These are phyloP conservation scores for Pelecanoides urinatrix DNA, from an alignment of 2,113 vertebrate species.

Conservation along the genomic window DNA sequence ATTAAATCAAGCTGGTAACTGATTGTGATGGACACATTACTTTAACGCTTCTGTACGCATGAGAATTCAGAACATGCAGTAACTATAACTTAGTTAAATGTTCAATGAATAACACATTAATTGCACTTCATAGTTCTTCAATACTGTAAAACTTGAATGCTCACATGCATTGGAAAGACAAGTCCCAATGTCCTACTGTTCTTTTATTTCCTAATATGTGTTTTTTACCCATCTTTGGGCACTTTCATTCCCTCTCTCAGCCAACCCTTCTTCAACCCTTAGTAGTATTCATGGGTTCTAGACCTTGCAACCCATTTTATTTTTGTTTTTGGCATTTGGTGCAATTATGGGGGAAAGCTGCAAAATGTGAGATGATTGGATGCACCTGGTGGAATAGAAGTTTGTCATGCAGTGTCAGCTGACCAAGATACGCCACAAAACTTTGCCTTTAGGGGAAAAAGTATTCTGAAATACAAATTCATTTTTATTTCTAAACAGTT, in stretches of 20 bases:
- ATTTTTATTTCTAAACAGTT: not conserved
- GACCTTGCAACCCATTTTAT: rapidly evolving
- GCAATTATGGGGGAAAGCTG: rapidly evolving
- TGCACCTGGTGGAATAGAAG: rapidly evolving
- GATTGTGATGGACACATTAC: not conserved
- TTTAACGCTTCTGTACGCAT: not conserved
- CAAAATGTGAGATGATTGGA: not conserved
- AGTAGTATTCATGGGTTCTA: not conserved
- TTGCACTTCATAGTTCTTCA: not conserved
- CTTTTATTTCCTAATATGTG: not conserved
- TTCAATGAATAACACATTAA: not conserved
- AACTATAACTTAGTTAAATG: not conserved
- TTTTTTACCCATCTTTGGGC: not conserved
- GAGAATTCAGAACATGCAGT: not conserved
- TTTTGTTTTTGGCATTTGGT: not conserved
- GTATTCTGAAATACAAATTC: not conserved
- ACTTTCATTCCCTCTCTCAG: not conserved
- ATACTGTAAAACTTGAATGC: not conserved
- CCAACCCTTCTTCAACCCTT: not conserved
- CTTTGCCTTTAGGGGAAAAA: not conserved
- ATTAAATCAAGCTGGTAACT: not conserved
- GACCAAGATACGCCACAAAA: not conserved
- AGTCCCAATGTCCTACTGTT: not conserved
- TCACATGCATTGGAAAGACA: not conserved
- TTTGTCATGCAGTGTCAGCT: not conserved